These are phyloP conservation scores for Neodiprion lecontei DNA, from an alignment of 1,140 invertebrate genomes.

Conservation along the genomic window DNA sequence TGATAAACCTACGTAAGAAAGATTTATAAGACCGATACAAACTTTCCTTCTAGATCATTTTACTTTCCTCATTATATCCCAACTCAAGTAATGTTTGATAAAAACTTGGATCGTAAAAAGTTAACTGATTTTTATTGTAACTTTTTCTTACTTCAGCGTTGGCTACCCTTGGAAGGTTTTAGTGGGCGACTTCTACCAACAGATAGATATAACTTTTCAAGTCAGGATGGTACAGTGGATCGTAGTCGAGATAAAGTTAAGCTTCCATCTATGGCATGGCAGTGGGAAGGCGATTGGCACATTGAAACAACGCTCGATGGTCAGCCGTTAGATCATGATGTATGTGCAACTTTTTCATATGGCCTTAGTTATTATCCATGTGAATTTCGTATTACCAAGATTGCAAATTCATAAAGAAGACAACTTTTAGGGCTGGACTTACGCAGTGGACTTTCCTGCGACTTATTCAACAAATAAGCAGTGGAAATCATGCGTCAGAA, in stretches of 20 bases:
- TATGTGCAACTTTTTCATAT: constrained; percentile 40
- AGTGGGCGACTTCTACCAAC: constrained; percentile 81
- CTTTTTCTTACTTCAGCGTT: constrained; percentile 67
- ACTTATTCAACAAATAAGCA: constrained; percentile 83
- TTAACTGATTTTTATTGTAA: constrained; percentile 15
- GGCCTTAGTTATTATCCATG: constrained; percentile 18
- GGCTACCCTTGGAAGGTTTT: constrained; percentile 91
- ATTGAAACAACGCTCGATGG: constrained; percentile 88
- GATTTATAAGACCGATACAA: too few species aligned
- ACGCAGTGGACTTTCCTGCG: constrained; percentile 90
- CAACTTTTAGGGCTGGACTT: constrained; percentile 80
- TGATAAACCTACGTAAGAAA: too few species aligned
- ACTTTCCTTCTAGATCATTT: too few species aligned
- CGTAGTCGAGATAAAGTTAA: constrained; percentile 80
- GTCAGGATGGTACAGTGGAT: constrained; percentile 80
- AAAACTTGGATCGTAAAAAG: neutral
- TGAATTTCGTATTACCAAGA: neutral
- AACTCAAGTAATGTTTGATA: too few species aligned
- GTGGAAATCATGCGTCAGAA: constrained; percentile 90
- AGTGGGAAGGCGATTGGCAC: constrained; percentile 94
- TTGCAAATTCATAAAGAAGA: constrained; percentile 8
- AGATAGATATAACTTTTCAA: constrained; percentile 85
- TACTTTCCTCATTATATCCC: too few species aligned
- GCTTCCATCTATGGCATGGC: constrained; percentile 90
- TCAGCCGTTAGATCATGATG: constrained; percentile 86